These are phyloP conservation scores for Dolichallabes microphthalmus DNA, from an alignment of 2,113 vertebrate species.

Conservation along the genomic window DNA sequence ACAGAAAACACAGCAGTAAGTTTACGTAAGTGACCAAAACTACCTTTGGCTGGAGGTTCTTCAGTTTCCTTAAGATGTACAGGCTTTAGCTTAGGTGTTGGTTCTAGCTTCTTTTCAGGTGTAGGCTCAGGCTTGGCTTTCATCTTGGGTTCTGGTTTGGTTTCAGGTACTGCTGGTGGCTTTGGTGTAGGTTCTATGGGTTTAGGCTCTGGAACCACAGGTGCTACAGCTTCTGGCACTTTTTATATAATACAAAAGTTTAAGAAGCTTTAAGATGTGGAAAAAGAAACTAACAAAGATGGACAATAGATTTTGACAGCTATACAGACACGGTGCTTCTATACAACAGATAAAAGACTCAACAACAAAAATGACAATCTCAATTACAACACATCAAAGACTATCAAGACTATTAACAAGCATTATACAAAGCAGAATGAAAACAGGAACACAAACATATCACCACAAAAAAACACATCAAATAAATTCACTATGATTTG, in stretches of 20 bases:
- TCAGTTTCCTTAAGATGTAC: slow-evolving; percentile 57
- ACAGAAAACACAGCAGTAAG: slow-evolving; percentile 34
- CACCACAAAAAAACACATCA: not conserved
- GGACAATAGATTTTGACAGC: not conserved
- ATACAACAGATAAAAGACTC: not conserved
- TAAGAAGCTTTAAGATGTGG: slow-evolving; percentile 26
- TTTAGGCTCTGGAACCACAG: slow-evolving; percentile 59
- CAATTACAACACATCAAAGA: not conserved
- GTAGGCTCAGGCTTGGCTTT: slow-evolving; percentile 28
- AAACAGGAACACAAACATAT: not conserved
- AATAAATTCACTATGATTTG: not conserved
- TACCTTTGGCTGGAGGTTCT: slow-evolving; percentile 70
- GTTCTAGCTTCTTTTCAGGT: slow-evolving; percentile 38
- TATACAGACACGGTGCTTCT: not conserved
- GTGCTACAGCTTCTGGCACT: slow-evolving; percentile 58
- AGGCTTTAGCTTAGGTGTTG: slow-evolving; percentile 46
- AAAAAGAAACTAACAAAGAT: not conserved
- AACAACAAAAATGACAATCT: not conserved
- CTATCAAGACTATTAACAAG: slow-evolving; percentile 15
- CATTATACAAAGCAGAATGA: not conserved
- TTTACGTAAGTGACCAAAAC: slow-evolving; percentile 46
- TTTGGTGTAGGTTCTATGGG: slow-evolving; percentile 54
- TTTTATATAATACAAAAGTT: slow-evolving; percentile 66
- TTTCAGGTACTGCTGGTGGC: slow-evolving; percentile 38
- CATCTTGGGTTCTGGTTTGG: slow-evolving; percentile 36